A percentile compares a stretch with the other conserved stretches of the same genome.
These are phyloP conservation scores for Hyperoplus lanceolatus DNA, from an alignment of 2,797 vertebrate genomes.

Conservation along the genomic window DNA sequence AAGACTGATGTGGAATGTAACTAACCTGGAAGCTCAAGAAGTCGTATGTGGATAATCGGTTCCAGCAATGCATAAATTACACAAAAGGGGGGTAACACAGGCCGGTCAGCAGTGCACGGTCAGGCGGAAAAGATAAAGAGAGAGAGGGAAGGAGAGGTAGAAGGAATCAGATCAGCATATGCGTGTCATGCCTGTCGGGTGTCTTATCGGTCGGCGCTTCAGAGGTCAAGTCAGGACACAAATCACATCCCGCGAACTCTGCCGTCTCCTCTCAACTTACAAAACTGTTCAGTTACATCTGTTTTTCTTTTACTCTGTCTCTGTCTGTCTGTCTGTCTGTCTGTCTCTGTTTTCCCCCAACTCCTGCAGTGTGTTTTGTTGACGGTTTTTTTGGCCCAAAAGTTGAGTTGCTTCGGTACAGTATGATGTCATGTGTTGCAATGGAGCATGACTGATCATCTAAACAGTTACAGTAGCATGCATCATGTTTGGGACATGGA, in stretches of 20 bases:
- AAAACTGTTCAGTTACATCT: constrained; percentile 73
- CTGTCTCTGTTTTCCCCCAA: constrained; percentile 1
- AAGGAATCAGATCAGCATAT: constrained; percentile 32
- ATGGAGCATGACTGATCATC: constrained; percentile 4
- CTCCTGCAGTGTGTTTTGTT: constrained; percentile 22
- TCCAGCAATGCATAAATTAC: constrained; percentile 72
- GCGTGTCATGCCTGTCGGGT: constrained; percentile 41
- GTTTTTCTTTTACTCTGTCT: constrained; percentile 65
- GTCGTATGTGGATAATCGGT: constrained; percentile 70
- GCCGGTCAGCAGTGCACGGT: constrained; percentile 58
- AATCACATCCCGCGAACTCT: constrained; percentile 57
- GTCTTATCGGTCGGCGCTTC: constrained; percentile 62
- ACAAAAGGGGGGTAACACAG: constrained; percentile 37
- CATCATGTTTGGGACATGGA: background rate
- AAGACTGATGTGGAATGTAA: constrained; percentile 76
- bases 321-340: constrained; percentile 12
- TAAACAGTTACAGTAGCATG: constrained; percentile 29
- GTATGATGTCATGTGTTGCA: constrained; percentile 7
- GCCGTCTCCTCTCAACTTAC: constrained; percentile 66
- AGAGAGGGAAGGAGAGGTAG: constrained; percentile 15
- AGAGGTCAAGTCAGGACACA: constrained; percentile 76
- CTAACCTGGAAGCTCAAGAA: constrained; percentile 69
- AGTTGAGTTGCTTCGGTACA: constrained; percentile 1
- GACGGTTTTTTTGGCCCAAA: constrained; percentile 23
- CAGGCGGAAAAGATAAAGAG: constrained; percentile 58